Conservation (phyloP, 2,113 vertebrate genomes). For the Hiodon tergisus region DNA sequence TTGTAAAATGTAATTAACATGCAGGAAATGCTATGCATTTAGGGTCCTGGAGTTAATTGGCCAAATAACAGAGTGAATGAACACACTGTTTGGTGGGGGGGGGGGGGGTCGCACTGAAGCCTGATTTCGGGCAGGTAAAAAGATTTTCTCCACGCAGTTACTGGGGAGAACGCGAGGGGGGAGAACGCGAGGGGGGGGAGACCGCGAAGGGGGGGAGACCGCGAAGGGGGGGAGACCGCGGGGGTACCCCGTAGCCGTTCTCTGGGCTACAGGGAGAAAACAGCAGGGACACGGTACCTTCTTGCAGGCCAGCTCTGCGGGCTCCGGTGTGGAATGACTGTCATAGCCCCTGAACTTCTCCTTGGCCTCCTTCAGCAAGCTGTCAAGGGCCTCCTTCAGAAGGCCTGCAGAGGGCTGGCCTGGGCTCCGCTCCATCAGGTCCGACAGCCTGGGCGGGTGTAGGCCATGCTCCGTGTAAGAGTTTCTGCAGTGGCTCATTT, state of each 20-base stretch:
- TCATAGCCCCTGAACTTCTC: conserved; percentile 94
- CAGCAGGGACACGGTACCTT: conserved; percentile 66
- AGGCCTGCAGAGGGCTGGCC: conserved; percentile 36
- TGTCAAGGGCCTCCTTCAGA: conserved; percentile 75
- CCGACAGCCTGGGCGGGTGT: conserved; percentile 71
- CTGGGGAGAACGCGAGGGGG: no score
- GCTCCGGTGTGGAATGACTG: conserved; percentile 72
- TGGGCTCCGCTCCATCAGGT: conserved; percentile 66
- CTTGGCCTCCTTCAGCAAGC: conserved; percentile 87
- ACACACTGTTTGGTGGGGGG: no score
- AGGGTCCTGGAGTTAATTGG: no score
- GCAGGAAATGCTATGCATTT: no score
- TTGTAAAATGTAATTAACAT: no score
- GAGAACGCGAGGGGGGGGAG: no score
- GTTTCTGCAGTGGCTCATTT: conserved; percentile 80
- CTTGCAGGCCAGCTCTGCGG: conserved; percentile 81
- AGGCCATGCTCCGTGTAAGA: conserved; percentile 84
- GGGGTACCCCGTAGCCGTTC: neutral
- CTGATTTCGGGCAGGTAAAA: no score
- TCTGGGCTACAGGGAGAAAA: neutral
- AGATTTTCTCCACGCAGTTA: no score
- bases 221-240: no score
- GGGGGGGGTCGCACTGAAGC: no score
- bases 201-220: no score
- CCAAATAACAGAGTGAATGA: no score